These are phyloP conservation scores for Peromyscus polionotus DNA, from an alignment of 2,113 vertebrate species.

Conservation along the genomic window DNA sequence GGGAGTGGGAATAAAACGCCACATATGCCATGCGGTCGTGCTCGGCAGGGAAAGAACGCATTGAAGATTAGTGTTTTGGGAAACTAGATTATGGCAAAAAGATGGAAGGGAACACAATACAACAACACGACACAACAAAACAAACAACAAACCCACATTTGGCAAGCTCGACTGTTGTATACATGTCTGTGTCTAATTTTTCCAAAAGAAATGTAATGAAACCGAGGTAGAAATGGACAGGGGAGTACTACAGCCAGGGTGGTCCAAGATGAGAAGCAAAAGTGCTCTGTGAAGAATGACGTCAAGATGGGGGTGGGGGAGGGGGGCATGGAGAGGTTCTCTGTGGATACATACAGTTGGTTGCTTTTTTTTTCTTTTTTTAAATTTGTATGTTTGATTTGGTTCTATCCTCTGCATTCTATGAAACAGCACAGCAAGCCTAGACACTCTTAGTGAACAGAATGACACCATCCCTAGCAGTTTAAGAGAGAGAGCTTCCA, in stretches of 20 bases:
- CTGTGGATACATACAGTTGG: not conserved
- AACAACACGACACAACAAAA: not conserved
- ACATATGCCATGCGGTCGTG: conserved; percentile 70
- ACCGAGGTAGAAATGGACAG: conserved; percentile 96
- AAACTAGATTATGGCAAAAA: conserved; percentile 75
- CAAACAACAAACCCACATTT: conserved; percentile 79
- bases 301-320: conserved; percentile 33
- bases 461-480: conserved; percentile 85
- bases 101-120: conserved; percentile 65
- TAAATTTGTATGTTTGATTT: conserved; percentile 65
- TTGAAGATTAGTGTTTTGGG: conserved; percentile 39
- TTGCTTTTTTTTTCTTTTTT: conserved; percentile 35
- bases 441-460: conserved; percentile 82
- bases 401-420: conserved; percentile 84
- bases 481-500: conserved; percentile 83
- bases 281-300: conserved; percentile 82
- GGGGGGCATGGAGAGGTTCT: not conserved
- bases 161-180: conserved; percentile 79
- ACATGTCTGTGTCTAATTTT: conserved; percentile 70
- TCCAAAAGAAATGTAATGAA: conserved; percentile 92
- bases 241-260: conserved; percentile 79
- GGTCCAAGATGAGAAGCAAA: conserved; percentile 86
- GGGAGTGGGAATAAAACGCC: conserved; percentile 74
- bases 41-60: conserved; percentile 8
- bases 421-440: conserved; percentile 85